Percentiles rank a stretch among this genome's conserved stretches.
These are phyloP conservation scores for Tortrix viridana DNA, from an alignment of 2,888 invertebrate genomes.

Conservation along the genomic window DNA sequence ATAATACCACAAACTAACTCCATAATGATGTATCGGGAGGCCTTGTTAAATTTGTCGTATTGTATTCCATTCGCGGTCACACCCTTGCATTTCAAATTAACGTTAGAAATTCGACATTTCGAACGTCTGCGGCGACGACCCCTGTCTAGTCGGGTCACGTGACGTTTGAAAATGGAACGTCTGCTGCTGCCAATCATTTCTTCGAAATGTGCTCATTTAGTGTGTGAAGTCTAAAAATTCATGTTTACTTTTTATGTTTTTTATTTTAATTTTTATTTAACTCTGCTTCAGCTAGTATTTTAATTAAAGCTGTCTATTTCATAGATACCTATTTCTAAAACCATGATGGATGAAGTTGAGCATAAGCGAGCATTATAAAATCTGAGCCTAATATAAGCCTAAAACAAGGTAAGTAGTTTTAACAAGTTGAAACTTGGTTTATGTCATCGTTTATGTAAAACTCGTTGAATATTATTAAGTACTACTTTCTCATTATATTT, in stretches of 20 bases:
- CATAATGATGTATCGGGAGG: conserved; percentile 34
- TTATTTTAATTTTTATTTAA: too few relatives aligned
- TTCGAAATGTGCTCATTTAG: conserved; percentile 38
- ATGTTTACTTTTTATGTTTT: not conserved
- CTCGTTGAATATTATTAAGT: too few relatives aligned
- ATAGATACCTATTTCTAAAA: not conserved
- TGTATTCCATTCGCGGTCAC: conserved; percentile 51
- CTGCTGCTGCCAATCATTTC: conserved; percentile 46
- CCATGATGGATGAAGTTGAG: not conserved
- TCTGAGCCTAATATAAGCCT: too few relatives aligned
- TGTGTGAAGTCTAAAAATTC: not conserved
- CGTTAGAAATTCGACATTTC: conserved; percentile 53
- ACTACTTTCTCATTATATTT: too few relatives aligned
- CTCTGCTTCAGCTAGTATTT: not conserved
- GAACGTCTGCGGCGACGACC: conserved; percentile 64
- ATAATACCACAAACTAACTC: conserved; percentile 23
- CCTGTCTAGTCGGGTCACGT: conserved; percentile 53
- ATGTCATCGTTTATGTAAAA: too few relatives aligned
- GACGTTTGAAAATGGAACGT: conserved; percentile 43
- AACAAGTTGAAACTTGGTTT: too few relatives aligned
- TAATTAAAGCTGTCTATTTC: not conserved
- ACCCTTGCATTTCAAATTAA: conserved; percentile 69
- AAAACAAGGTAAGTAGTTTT: too few relatives aligned
- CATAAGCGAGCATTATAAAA: too few relatives aligned
- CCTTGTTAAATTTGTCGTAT: conserved; percentile 44